Conservation (phyloP, 2,113 vertebrate genomes). For the Gallinago undulata region DNA sequence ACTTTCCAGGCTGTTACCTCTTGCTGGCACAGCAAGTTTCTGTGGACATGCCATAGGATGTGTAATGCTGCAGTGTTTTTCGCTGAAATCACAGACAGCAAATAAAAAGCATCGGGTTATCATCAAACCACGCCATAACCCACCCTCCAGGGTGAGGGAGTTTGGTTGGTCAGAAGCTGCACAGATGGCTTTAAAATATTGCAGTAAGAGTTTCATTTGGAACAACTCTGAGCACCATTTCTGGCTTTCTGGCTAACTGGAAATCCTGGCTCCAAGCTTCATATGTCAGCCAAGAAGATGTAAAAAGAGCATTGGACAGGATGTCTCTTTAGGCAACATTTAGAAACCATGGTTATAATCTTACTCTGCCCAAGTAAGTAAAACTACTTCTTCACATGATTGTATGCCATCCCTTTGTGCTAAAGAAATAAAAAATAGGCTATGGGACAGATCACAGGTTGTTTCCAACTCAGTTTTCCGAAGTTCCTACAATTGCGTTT, state of each 20-base stretch:
- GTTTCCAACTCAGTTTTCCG: neutral
- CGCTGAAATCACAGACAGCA: slow-evolving; percentile 24
- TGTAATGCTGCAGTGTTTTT: neutral
- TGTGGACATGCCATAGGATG: neutral
- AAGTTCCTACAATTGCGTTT: neutral
- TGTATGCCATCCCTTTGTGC: neutral
- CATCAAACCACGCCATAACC: neutral
- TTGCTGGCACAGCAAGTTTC: neutral
- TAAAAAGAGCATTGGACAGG: neutral
- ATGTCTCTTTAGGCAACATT: neutral
- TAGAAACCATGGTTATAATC: neutral
- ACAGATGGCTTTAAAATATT: neutral
- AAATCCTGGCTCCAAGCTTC: neutral
- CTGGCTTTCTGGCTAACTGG: neutral
- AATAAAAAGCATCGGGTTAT: neutral
- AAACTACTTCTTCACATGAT: neutral
- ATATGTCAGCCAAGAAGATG: neutral
- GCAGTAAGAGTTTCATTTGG: neutral
- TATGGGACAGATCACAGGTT: neutral
- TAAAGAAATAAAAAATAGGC: neutral
- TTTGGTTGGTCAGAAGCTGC: neutral
- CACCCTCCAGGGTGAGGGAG: neutral
- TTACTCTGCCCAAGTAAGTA: neutral
- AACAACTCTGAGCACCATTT: neutral
- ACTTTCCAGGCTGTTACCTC: neutral